phyloP scores from a whole-genome alignment of 2,888 invertebrate genomes.

The Xestia sexstrigata region DNA sequence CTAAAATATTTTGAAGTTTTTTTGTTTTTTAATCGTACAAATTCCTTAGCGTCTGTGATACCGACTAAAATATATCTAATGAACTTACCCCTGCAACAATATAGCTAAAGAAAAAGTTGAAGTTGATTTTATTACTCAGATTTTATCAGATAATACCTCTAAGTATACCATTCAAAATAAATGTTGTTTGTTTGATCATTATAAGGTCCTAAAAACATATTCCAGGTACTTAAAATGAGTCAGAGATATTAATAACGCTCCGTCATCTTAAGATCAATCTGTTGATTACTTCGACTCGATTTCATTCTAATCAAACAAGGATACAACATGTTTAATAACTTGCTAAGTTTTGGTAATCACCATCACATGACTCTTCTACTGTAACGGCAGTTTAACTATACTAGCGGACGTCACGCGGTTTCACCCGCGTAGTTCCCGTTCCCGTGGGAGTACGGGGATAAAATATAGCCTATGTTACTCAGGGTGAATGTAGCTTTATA shows the following conservation, averaged over 20 bases:
- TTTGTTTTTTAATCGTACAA: not conserved
- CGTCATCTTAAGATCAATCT: constrained; percentile 12
- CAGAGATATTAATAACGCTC: constrained; percentile 42
- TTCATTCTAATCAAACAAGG: constrained; percentile 18
- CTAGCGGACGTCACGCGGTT: too few relatives aligned
- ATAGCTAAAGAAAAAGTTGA: not conserved
- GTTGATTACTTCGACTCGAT: constrained; percentile 8
- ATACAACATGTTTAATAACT: not conserved
- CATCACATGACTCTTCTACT: not conserved
- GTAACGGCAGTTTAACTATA: not conserved
- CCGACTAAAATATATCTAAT: not conserved
- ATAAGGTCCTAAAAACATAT: constrained; percentile 5
- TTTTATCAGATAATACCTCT: not conserved
- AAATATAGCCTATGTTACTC: too few relatives aligned
- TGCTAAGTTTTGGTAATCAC: not conserved
- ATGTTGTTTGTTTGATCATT: not conserved
- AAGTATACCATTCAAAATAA: not conserved
- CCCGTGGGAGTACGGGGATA: too few relatives aligned
- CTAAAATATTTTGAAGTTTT: not conserved
- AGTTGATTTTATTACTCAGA: not conserved
- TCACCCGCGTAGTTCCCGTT: too few relatives aligned
- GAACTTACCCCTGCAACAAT: not conserved
- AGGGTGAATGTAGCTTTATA: too few relatives aligned
- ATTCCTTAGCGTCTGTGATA: not conserved
- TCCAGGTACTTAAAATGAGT: constrained; percentile 34